Percentiles rank a stretch among this genome's conserved stretches.
Evolutionary conservation across 2,113 vertebrate genomes (phyloP).

Genomic region (Sigmodon hispidus): DNA sequence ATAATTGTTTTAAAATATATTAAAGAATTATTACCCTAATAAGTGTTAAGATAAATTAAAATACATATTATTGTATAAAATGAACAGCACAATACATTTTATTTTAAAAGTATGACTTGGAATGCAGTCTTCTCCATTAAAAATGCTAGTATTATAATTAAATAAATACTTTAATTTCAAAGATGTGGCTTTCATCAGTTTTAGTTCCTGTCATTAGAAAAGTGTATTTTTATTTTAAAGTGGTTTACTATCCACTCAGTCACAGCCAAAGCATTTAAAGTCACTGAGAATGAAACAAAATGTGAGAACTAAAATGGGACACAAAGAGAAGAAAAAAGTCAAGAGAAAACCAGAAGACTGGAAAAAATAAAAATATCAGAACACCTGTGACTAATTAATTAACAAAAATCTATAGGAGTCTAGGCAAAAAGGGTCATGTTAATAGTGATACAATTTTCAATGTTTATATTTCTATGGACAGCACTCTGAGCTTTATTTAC

Average conservation of each 20-base stretch:
- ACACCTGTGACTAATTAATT: neutral
- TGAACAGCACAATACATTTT: slow-evolving; percentile 50
- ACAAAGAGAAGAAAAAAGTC: neutral
- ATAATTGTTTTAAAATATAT: slow-evolving; percentile 73
- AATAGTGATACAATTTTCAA: neutral
- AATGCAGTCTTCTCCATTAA: neutral
- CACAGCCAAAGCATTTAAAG: neutral
- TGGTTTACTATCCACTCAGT: neutral
- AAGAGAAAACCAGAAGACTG: neutral
- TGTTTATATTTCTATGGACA: neutral
- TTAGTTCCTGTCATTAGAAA: neutral
- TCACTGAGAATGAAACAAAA: neutral
- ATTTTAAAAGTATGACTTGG: slow-evolving; percentile 62
- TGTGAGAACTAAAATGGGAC: neutral
- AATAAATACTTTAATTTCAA: neutral
- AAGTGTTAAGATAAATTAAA: slow-evolving; percentile 70
- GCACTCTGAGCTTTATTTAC: neutral
- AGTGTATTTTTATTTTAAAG: slow-evolving; percentile 32
- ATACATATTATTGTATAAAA: slow-evolving; percentile 66
- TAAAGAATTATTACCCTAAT: slow-evolving; percentile 71
- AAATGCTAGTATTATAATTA: neutral
- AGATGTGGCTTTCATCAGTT: slow-evolving; percentile 5
- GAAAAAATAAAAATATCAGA: neutral
- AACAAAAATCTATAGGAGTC: neutral
- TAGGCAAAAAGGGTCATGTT: neutral